phyloP scores from a whole-genome alignment of 92 coral and sea anemone genomes.

The Palythoa caribaeorum region DNA sequence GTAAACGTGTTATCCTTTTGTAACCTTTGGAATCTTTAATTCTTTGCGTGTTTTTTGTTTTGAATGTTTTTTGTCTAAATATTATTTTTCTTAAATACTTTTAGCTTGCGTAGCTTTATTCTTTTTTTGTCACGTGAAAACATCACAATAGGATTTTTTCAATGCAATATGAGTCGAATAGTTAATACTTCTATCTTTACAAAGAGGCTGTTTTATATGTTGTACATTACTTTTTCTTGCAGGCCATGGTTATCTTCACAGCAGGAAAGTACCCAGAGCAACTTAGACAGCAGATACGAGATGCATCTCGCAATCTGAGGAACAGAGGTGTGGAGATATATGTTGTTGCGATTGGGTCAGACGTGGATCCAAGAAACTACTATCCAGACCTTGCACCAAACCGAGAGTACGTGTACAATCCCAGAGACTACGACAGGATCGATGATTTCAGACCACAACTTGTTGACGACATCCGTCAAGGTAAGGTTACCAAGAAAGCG shows the following conservation, averaged over 20 bases:
- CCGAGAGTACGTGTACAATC: constrained; percentile 49
- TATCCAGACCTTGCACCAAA: constrained; percentile 20
- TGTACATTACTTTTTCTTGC: neutral
- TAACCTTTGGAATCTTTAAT: too few relatives aligned
- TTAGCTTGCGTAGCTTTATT: too few relatives aligned
- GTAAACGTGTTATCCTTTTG: too few relatives aligned
- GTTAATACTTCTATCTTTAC: too few relatives aligned
- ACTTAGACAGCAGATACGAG: constrained; percentile 24
- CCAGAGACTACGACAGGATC: constrained; percentile 52
- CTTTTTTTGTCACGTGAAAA: too few relatives aligned
- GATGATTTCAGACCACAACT: constrained; percentile 52
- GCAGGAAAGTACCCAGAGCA: constrained; percentile 29
- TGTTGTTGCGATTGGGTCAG: constrained; percentile 67
- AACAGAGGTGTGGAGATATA: constrained; percentile 73
- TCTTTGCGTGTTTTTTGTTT: too few relatives aligned
- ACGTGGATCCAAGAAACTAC: constrained; percentile 40
- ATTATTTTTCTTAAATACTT: too few relatives aligned
- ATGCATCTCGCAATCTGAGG: constrained; percentile 50
- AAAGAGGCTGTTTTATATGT: neutral
- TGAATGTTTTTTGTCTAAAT: too few relatives aligned
- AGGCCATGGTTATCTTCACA: constrained; percentile 31
- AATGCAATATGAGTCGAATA: too few relatives aligned
- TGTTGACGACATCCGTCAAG: neutral
- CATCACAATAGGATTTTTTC: too few relatives aligned
- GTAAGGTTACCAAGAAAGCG: neutral